Percentiles rank a stretch among this genome's conserved stretches.
These are phyloP conservation scores for Dryas iulia DNA, from an alignment of 1,140 invertebrate species.

Conservation along the genomic window DNA sequence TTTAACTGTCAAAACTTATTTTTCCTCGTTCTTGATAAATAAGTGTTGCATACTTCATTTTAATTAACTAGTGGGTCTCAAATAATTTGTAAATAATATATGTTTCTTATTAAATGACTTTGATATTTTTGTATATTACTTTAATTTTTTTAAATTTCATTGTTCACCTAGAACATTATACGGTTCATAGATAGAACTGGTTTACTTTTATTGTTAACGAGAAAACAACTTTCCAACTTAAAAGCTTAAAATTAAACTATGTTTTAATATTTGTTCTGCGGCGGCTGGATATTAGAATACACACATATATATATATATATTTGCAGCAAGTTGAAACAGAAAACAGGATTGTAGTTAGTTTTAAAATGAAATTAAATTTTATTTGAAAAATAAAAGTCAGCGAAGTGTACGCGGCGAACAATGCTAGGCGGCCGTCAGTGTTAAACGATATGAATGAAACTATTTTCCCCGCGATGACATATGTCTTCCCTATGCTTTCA, in stretches of 20 bases:
- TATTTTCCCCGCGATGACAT: constrained; percentile 24
- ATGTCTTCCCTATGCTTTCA: constrained; percentile 22
- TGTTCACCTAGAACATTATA: neutral
- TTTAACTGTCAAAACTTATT: too few species aligned
- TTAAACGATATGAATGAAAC: constrained; percentile 31
- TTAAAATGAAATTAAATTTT: constrained; percentile 32
- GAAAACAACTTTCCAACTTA: constrained; percentile 11
- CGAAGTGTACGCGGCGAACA: constrained; percentile 26
- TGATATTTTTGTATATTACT: too few species aligned
- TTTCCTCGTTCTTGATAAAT: neutral
- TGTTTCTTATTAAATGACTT: too few species aligned
- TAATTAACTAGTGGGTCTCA: too few species aligned
- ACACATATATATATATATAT: constrained; percentile 2
- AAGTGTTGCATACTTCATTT: neutral
- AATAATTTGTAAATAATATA: too few species aligned
- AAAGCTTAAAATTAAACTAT: constrained; percentile 24
- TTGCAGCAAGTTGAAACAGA: constrained; percentile 23
- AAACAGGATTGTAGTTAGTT: constrained; percentile 26
- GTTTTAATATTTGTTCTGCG: constrained; percentile 25
- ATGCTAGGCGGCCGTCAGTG: constrained; percentile 21
- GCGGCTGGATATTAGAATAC: constrained; percentile 21
- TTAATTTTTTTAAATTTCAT: neutral
- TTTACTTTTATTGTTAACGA: constrained; percentile 3
- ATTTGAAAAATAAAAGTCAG: constrained; percentile 33
- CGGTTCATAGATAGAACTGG: neutral